Base-by-base conservation (phyloP, 2,797 vertebrate species). In the Avahi laniger region DNA sequence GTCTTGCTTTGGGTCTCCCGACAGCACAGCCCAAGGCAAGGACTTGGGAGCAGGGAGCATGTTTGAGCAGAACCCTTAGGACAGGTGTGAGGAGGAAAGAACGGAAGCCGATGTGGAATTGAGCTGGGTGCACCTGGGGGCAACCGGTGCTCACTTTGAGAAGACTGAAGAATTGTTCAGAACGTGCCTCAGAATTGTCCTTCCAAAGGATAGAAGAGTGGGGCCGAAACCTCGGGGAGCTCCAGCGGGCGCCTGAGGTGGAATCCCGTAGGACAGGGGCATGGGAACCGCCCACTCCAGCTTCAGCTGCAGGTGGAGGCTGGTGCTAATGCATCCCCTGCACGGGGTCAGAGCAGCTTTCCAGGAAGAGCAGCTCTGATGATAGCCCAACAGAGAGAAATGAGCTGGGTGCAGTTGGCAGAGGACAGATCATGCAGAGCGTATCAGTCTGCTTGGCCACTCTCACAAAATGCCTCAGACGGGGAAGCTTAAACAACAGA, bases 271-370 rank as follows among this genome's bases (percentile, higher is more conserved):
- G 48, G 86, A 73, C 30, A 4, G 9, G 17, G 17, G 4, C 46
- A 18, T 1, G 28, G 73, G 2, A 33, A 80, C 7, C 1, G 8
- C 41, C 63, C 67, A 1, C 1, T 17, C 2, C 4, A 22, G 20
- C 4, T 2, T 3, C 26, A 38, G 52, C 73, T 35, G 46, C 52
- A 50, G 50, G 15, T 5, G 50, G 50, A 75, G 2, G 59, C 41
- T 17, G 48, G 28, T 28, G 8, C 0, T 0, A 26, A 43, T 0
- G 72, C 48, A 28, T 57, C 28, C 70, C 92, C 52, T 48, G 6
- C 9, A 6, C 48, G 43, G 9, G 52, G 8, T 28, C 61, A 20
- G 54, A 52, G 52, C 35, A n/a, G 54, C 20, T 86, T 72, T 52
- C 48, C 28, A 35, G 48, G 50, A 57, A 73, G 15, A 20, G 22